Conservation (phyloP, 2,888 invertebrate species). For the Tenthredo distinguenda region DNA sequence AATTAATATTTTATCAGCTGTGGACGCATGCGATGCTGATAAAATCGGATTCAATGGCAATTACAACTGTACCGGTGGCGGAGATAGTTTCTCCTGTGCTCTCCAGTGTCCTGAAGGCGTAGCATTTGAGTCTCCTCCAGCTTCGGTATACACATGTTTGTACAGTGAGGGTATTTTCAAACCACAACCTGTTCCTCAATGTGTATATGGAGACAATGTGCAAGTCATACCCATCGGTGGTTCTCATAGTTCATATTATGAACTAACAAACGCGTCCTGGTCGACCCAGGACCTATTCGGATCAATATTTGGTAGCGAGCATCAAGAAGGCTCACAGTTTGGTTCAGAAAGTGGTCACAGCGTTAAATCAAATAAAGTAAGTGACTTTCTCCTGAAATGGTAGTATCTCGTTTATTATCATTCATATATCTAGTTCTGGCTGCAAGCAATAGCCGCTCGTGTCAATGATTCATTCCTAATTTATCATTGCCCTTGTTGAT, state of each 20-base stretch:
- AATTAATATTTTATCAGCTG: constrained; percentile 77
- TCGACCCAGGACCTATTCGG: constrained; percentile 57
- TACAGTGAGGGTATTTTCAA: constrained; percentile 84
- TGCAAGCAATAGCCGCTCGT: neutral
- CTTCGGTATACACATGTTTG: constrained; percentile 83
- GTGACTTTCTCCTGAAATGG: neutral
- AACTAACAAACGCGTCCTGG: constrained; percentile 65
- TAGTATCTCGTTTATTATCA: neutral
- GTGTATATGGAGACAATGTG: constrained; percentile 81
- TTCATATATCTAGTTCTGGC: neutral
- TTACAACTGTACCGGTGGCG: constrained; percentile 85
- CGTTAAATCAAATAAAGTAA: neutral
- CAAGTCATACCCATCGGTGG: constrained; percentile 60
- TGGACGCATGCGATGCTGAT: constrained; percentile 81
- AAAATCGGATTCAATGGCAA: constrained; percentile 88
- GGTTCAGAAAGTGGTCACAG: neutral
- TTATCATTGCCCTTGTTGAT: neutral
- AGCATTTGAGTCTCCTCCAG: constrained; percentile 82
- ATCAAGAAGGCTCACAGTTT: neutral
- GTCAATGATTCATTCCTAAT: neutral
- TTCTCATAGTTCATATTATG: constrained; percentile 60
- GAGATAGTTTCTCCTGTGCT: constrained; percentile 82
- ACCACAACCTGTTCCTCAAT: constrained; percentile 87
- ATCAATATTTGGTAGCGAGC: constrained; percentile 26
- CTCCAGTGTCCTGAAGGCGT: constrained; percentile 85